Conservation (phyloP, 1,140 invertebrate species). For the Vollenhovia emeryi region DNA sequence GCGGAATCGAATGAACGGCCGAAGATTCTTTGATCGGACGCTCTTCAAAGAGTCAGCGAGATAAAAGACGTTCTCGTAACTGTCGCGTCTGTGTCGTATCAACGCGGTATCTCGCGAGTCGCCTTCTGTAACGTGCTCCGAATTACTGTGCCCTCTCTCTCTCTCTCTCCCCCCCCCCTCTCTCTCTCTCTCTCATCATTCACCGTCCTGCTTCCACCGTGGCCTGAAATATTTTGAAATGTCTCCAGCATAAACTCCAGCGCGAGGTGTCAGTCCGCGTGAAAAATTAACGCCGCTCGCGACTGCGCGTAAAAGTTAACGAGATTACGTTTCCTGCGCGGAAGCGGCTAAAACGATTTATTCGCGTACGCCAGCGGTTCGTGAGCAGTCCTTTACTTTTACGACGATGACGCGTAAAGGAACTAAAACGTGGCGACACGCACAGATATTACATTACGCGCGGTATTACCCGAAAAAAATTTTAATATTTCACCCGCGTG, state of each 20-base stretch:
- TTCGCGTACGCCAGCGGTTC: slow-evolving; percentile 31
- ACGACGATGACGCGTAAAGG: slow-evolving; percentile 28
- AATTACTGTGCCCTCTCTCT: slow-evolving; percentile 6
- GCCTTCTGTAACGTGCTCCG: slow-evolving; percentile 27
- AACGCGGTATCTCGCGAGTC: slow-evolving; percentile 12
- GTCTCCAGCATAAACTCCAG: slow-evolving; percentile 20
- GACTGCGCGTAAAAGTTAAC: slow-evolving; percentile 52
- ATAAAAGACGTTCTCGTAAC: slow-evolving; percentile 63
- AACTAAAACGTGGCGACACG: slow-evolving; percentile 41
- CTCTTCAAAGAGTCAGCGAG: slow-evolving; percentile 59
- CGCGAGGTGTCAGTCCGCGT: slow-evolving; percentile 41
- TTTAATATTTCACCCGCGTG: slow-evolving; percentile 31
- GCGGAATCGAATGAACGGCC: slow-evolving; percentile 49
- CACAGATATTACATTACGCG: slow-evolving; percentile 46
- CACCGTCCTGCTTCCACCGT: neutral
- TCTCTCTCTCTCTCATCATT: too few species aligned
- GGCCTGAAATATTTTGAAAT: slow-evolving; percentile 44
- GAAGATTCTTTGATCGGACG: slow-evolving; percentile 55
- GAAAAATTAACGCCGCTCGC: slow-evolving; percentile 56
- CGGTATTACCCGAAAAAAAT: slow-evolving; percentile 15
- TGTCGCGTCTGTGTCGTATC: slow-evolving; percentile 63
- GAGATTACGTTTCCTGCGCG: slow-evolving; percentile 50
- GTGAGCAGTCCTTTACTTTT: slow-evolving; percentile 30
- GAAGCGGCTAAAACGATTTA: slow-evolving; percentile 36
- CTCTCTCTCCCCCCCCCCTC: too few species aligned